Evolutionary conservation across 2,797 vertebrate species (phyloP), one percentile per base, ranked within the genome.

Genomic region (Prunella strophiata): DNA sequence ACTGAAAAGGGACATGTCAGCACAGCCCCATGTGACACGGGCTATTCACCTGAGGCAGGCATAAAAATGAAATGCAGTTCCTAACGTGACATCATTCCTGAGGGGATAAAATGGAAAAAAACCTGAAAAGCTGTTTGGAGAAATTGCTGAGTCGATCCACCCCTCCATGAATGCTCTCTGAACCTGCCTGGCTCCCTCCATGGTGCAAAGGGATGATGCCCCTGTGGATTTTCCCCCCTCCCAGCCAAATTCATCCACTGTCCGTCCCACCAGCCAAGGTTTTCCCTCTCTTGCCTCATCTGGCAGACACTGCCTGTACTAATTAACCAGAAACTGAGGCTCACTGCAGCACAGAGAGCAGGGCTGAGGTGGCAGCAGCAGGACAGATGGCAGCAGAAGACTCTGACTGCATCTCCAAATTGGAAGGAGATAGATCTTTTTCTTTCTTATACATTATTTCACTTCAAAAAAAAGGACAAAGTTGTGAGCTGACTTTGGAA

Each of bases 1-100:
- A 36, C 17, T 29, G 54, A 30, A 68, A 89, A 70, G 30, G 27
- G 55, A 47, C 4, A 0, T 27, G 62, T 51, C 48, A 52, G 22
- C 1, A 2, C 19, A 54, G 45, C 29, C 23, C 42, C 4, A 0
- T 0, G 0, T 50, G 32, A 68, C 59, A 43, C 21, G 0, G 10
- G 43, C 9, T 65, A 22, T 80, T 88, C 61, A 29, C 26, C n/a
- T 0, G 0, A 27, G 52, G 10, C 4, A 14, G 36, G 26, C 32
- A 13, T 17, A 68, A 45, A 70, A 80, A 32, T 18, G 5, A 52
- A 80, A 70, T 18, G 11, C 34, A 36, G 0, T 43, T 79, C 32
- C 55, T 61, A 54, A 62, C 2, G 10, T 51, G 32, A 27, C 1
- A 1, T 59, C 3, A 51, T 62, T 43, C 40, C 27, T 50, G 16